Evolutionary conservation across 2,888 invertebrate genomes (phyloP).

Genomic region (Volucella inanis): DNA sequence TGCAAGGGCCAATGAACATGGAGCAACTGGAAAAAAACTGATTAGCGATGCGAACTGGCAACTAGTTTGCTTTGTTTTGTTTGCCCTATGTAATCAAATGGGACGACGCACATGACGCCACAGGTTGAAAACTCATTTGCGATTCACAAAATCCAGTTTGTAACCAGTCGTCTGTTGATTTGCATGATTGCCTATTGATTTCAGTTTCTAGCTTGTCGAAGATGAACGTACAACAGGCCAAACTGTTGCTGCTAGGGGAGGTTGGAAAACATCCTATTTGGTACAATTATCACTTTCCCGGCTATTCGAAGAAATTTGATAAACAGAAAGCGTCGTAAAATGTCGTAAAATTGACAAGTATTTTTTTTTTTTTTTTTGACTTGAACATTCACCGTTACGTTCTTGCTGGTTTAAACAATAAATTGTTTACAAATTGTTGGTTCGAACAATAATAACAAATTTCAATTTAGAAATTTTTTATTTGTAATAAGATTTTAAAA

Average conservation of each 20-base stretch:
- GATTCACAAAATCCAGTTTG: too few relatives aligned
- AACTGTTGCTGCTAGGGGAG: too few relatives aligned
- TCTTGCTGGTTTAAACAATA: too few relatives aligned
- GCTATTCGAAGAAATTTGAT: background rate
- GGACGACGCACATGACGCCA: background rate
- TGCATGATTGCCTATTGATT: background rate
- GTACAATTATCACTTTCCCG: conserved; percentile 13
- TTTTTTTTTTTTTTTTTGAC: too few relatives aligned
- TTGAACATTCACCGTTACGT: too few relatives aligned
- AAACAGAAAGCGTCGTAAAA: conserved; percentile 2
- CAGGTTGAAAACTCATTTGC: background rate
- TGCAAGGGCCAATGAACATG: too few relatives aligned
- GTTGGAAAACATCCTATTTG: too few relatives aligned
- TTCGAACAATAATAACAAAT: too few relatives aligned
- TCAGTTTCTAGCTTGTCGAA: background rate
- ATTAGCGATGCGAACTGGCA: background rate
- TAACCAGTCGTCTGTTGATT: too few relatives aligned
- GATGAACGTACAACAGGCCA: background rate
- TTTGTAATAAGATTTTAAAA: too few relatives aligned
- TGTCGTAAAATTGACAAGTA: background rate
- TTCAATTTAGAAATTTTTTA: too few relatives aligned
- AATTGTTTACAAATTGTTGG: too few relatives aligned
- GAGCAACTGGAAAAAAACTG: background rate
- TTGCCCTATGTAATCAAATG: background rate
- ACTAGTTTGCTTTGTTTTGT: background rate